Evolutionary conservation across 2,797 vertebrate species (phyloP).

Genomic region (Discoglossus pictus): DNA sequence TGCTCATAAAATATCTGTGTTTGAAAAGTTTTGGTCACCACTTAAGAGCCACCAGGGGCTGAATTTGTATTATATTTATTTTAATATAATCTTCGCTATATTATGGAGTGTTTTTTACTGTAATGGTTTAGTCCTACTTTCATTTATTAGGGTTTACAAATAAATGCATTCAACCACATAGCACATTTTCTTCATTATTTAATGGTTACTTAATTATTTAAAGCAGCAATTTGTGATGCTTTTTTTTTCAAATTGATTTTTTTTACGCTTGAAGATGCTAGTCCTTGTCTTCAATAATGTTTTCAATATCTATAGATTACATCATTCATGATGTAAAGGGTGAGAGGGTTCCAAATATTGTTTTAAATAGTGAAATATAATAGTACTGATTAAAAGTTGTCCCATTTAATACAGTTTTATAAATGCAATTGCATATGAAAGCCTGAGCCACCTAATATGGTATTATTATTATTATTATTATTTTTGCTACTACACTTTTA

Average conservation of each 20-base stretch:
- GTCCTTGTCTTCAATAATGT: not conserved
- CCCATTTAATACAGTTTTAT: too few relatives aligned
- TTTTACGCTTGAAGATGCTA: slow-evolving; percentile 4
- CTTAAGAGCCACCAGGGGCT: not conserved
- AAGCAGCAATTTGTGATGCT: slow-evolving; percentile 33
- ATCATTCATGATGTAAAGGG: too few relatives aligned
- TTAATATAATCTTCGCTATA: not conserved
- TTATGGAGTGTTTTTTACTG: slow-evolving; percentile 11
- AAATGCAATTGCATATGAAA: too few relatives aligned
- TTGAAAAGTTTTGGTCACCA: not conserved
- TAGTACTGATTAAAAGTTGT: too few relatives aligned
- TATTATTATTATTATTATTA: too few relatives aligned
- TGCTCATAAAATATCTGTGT: not conserved
- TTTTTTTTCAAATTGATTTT: slow-evolving; percentile 31
- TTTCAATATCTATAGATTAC: too few relatives aligned
- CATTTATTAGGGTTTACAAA: slow-evolving; percentile 19
- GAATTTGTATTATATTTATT: slow-evolving; percentile 23
- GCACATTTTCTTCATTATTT: slow-evolving; percentile 38
- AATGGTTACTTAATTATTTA: slow-evolving; percentile 48
- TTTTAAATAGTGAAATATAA: too few relatives aligned
- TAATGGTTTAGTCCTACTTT: slow-evolving; percentile 7
- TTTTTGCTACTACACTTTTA: too few relatives aligned
- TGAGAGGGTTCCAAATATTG: too few relatives aligned
- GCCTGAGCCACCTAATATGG: too few relatives aligned
- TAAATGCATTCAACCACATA: slow-evolving; percentile 30